A percentile compares a stretch with the other conserved stretches of the same genome.
phyloP scores from a whole-genome alignment of 2,113 vertebrate species.

The Anarhynchus alexandrinus region DNA sequence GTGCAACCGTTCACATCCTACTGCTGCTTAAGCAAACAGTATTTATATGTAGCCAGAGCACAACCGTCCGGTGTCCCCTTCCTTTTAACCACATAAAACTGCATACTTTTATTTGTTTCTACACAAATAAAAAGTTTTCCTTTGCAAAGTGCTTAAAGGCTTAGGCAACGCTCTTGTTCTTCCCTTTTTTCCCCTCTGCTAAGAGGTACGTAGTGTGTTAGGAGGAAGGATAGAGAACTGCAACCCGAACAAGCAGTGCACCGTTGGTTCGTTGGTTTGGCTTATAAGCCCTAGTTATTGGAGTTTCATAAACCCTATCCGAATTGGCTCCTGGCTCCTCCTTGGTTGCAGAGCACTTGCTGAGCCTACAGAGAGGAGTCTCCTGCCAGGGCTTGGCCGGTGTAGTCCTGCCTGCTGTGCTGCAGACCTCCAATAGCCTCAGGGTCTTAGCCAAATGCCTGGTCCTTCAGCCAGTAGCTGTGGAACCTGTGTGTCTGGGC shows the following conservation, averaged over 20 bases:
- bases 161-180: not conserved
- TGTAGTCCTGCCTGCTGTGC: not conserved
- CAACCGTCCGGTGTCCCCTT: not conserved
- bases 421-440: not conserved
- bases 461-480: not conserved
- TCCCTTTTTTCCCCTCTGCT: not conserved
- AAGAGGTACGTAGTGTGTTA: not conserved
- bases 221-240: not conserved
- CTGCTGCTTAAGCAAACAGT: conserved; percentile 11
- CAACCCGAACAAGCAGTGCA: not conserved
- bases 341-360: not conserved
- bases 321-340: not conserved
- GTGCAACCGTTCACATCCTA: not conserved
- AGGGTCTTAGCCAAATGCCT: not conserved
- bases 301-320: not conserved
- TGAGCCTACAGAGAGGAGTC: not conserved
- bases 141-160: conserved; percentile 33
- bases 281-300: not conserved
- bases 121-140: conserved; percentile 8
- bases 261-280: not conserved
- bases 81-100: conserved; percentile 4
- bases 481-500: not conserved
- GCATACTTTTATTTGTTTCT: conserved; percentile 27
- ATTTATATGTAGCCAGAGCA: conserved; percentile 19
- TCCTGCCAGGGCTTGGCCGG: not conserved